Conservation (phyloP, 2,113 vertebrate genomes). For the Rhinoptilus africanus region DNA sequence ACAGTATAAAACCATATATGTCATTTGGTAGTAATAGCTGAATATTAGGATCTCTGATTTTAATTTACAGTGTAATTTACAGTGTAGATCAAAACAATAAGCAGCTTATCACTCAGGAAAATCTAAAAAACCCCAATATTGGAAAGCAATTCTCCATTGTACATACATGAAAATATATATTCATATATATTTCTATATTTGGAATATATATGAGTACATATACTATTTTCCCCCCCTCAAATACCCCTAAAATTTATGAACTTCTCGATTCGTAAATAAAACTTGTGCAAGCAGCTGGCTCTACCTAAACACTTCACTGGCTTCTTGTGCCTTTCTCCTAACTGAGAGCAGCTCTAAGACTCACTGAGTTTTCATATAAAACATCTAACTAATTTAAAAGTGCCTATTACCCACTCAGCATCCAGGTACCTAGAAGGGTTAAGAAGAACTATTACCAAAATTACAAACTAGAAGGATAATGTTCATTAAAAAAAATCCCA, state of each 20-base stretch:
- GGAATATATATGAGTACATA: background rate
- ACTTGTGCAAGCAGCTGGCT: background rate
- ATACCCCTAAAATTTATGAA: background rate
- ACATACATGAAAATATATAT: background rate
- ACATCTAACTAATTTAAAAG: background rate
- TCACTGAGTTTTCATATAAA: background rate
- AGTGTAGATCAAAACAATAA: background rate
- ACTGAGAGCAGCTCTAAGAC: background rate
- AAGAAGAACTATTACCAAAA: background rate
- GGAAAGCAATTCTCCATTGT: background rate
- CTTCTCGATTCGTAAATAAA: background rate
- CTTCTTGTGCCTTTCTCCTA: background rate
- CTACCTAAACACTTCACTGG: background rate
- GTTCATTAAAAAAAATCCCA: background rate
- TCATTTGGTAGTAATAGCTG: background rate
- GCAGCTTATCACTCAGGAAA: background rate
- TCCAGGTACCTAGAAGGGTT: background rate
- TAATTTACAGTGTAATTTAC: constrained; percentile 1
- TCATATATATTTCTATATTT: background rate
- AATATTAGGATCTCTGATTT: background rate
- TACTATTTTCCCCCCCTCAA: background rate
- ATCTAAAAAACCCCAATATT: background rate
- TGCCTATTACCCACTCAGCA: background rate
- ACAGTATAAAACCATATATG: background rate
- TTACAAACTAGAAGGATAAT: background rate